phyloP scores from a whole-genome alignment of 2,113 vertebrate species.

The Chionomys nivalis region DNA sequence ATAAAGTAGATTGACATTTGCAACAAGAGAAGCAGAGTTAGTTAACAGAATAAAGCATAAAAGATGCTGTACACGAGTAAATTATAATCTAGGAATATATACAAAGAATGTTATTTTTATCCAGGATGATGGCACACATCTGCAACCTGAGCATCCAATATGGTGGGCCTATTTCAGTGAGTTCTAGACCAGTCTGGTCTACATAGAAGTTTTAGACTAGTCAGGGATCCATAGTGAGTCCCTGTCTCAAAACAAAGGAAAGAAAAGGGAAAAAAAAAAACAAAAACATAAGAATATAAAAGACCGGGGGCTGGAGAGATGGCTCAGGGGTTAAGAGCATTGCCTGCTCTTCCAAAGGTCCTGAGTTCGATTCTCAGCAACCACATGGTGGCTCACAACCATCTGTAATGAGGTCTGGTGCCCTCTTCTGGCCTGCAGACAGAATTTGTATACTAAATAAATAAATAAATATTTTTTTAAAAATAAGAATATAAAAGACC shows the following conservation, averaged over 20 bases:
- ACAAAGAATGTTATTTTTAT: slow-evolving; percentile 20
- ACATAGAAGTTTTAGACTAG: not conserved
- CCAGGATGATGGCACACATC: not conserved
- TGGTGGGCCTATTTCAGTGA: not conserved
- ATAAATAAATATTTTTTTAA: no score
- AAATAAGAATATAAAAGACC: not conserved
- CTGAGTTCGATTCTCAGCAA: no score
- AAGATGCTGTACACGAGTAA: slow-evolving; percentile 4
- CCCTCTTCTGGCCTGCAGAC: no score
- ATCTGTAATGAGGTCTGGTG: no score
- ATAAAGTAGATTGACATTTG: not conserved
- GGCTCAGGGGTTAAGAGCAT: no score
- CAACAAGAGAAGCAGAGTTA: not conserved
- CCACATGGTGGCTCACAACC: no score
- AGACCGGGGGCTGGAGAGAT: no score
- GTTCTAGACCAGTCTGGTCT: not conserved
- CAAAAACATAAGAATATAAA: not conserved
- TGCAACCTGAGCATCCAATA: not conserved
- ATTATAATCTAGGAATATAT: slow-evolving; percentile 30
- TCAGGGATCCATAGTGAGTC: not conserved
- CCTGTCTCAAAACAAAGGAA: not conserved
- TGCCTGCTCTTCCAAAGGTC: no score
- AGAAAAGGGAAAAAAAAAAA: not conserved
- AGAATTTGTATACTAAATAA: no score
- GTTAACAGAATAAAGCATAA: not conserved